Conservation (phyloP, 2,888 invertebrate genomes). For the Poecilus cupreus region DNA sequence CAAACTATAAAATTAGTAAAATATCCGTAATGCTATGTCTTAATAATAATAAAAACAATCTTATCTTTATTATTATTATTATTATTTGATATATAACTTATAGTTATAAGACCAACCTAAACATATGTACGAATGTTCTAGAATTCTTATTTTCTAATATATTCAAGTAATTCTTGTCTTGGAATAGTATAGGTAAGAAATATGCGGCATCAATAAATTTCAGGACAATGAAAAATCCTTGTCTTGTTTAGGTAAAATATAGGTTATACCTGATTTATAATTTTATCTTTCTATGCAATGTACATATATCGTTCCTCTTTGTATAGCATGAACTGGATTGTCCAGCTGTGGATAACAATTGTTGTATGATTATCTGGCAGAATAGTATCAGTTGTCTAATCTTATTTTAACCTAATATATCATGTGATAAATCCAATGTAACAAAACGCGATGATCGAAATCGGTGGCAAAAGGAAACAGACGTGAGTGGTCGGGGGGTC, state of each 20-base stretch:
- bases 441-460: background rate
- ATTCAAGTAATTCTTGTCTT: no score
- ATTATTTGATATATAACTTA: no score
- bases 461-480: background rate
- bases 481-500: background rate
- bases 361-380: background rate
- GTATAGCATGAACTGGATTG: background rate
- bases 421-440: conserved; percentile 12
- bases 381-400: conserved; percentile 17
- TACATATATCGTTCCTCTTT: background rate
- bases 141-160: no score
- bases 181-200: no score
- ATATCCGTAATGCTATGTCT: no score
- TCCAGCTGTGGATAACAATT: background rate
- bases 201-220: no score
- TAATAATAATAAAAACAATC: no score
- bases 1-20: no score
- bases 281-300: no score
- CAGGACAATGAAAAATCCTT: background rate
- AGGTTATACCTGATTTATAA: background rate
- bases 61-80: no score
- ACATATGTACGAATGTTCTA: no score
- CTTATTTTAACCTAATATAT: conserved; percentile 19
- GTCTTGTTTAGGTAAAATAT: background rate
- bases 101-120: no score